Evolutionary conservation across 2,797 vertebrate species (phyloP).

Genomic region (Fundulus diaphanus): DNA sequence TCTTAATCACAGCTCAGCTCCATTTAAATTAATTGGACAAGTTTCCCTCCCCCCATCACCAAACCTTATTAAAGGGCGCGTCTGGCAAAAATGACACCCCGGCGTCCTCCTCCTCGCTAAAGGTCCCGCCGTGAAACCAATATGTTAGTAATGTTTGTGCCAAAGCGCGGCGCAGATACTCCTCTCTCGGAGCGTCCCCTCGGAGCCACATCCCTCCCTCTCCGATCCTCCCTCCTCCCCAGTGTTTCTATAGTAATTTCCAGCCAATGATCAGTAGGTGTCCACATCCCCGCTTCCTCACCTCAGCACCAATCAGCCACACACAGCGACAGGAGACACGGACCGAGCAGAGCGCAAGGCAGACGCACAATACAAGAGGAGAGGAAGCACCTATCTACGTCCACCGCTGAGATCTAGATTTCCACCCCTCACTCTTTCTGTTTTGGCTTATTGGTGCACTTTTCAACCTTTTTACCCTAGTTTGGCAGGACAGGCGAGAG

Average conservation of each 20-base stretch:
- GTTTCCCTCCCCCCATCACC: slow-evolving; percentile 58
- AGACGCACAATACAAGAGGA: slow-evolving; percentile 71
- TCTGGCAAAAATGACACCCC: slow-evolving; percentile 64
- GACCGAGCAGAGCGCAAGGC: slow-evolving; percentile 82
- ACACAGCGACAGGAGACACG: slow-evolving; percentile 91
- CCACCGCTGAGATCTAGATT: slow-evolving; percentile 46
- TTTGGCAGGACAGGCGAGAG: slow-evolving; percentile 70
- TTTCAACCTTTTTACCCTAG: slow-evolving; percentile 51
- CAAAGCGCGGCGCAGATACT: slow-evolving; percentile 62
- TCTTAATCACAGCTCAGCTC: slow-evolving; percentile 82
- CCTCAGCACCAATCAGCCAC: slow-evolving; percentile 91
- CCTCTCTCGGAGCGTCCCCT: slow-evolving; percentile 66
- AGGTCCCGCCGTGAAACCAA: slow-evolving; percentile 65
- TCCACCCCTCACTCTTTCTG: slow-evolving; percentile 6
- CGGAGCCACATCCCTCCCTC: slow-evolving; percentile 59
- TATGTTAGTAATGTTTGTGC: slow-evolving; percentile 33
- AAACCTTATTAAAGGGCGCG: slow-evolving; percentile 77
- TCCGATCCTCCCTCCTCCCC: slow-evolving; percentile 78
- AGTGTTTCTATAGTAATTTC: slow-evolving; percentile 91
- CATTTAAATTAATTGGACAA: slow-evolving; percentile 85
- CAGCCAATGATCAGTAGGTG: slow-evolving; percentile 94
- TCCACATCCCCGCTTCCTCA: slow-evolving; percentile 92
- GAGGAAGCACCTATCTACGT: slow-evolving; percentile 57
- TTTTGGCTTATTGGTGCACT: slow-evolving; percentile 74
- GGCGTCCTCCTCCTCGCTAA: slow-evolving; percentile 33